Evolutionary conservation across 2,113 vertebrate genomes (phyloP).

Genomic region (Callocephalon fimbriatum): DNA sequence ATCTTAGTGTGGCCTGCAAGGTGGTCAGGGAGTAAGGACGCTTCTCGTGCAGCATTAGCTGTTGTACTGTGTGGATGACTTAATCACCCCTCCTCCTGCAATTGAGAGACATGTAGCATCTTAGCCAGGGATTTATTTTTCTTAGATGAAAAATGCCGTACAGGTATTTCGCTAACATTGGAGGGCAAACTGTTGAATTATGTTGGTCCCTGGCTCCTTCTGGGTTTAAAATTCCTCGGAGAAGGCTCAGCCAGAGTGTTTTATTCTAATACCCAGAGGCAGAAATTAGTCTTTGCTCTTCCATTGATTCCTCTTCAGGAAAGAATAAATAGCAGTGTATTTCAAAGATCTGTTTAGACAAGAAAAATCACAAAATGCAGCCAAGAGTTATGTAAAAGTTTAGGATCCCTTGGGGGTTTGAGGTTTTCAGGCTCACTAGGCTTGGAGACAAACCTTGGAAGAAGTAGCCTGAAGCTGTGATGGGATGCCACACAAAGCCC

Average conservation of each 20-base stretch:
- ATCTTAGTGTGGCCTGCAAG: background rate
- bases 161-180: background rate
- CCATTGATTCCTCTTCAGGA: background rate
- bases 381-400: background rate
- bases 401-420: background rate
- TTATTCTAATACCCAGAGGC: background rate
- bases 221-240: background rate
- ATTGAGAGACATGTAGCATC: fast-evolving
- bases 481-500: background rate
- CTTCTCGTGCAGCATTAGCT: background rate
- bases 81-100: background rate
- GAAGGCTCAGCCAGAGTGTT: background rate
- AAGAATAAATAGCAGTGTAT: background rate
- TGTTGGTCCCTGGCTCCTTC: background rate
- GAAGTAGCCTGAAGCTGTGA: background rate
- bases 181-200: background rate
- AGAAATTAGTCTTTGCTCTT: background rate
- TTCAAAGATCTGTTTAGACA: background rate
- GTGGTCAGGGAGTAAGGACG: background rate
- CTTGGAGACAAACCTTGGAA: background rate
- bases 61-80: background rate
- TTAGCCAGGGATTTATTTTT: background rate
- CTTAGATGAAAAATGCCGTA: background rate
- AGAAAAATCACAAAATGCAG: background rate
- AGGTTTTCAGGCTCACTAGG: background rate